Evolutionary conservation across 2,797 vertebrate genomes (phyloP).

Genomic region (Poeciliopsis paucimaculata): DNA sequence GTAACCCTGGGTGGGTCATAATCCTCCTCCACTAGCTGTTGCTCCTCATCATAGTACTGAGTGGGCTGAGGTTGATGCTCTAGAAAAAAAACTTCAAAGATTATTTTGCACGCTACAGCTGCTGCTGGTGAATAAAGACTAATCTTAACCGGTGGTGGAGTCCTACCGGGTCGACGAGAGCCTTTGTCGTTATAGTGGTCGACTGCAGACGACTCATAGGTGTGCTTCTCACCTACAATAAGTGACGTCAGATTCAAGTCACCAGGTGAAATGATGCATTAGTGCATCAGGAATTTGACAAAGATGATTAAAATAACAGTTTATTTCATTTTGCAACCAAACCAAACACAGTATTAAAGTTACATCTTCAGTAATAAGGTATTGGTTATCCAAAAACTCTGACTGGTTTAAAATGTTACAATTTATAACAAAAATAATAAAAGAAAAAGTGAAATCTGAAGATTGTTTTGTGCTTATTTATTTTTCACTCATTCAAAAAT

Average conservation of each 20-base stretch:
- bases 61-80: constrained; percentile 69
- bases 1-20: constrained; percentile 76
- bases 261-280: background rate
- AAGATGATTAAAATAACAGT: background rate
- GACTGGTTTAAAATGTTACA: background rate
- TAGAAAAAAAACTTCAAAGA: constrained; percentile 10
- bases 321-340: background rate
- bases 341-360: background rate
- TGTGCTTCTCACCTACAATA: constrained; percentile 73
- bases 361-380: background rate
- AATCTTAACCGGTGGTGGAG: background rate
- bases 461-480: background rate
- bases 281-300: background rate
- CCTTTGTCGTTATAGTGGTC: constrained; percentile 61
- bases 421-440: background rate
- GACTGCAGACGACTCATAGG: constrained; percentile 70
- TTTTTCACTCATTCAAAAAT: background rate
- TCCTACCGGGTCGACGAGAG: constrained; percentile 71
- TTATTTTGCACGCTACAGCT: background rate
- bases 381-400: background rate
- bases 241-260: background rate
- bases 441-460: background rate
- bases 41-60: constrained; percentile 64
- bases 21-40: constrained; percentile 41
- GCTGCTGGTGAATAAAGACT: background rate